Conservation (phyloP, 2,113 vertebrate species). For the Protobothrops mucrosquamatus region DNA sequence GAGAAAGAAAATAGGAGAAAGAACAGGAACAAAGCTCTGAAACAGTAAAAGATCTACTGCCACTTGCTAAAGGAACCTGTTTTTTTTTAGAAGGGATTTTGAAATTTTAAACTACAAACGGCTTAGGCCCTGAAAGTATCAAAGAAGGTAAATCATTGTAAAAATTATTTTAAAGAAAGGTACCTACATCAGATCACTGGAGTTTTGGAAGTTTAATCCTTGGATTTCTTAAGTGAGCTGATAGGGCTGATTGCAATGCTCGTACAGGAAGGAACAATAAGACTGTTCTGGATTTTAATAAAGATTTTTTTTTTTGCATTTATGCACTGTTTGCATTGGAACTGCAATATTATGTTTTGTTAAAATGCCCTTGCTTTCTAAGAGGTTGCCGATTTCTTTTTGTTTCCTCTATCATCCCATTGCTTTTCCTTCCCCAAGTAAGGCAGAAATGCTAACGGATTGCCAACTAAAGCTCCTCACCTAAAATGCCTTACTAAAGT, state of each 20-base stretch:
- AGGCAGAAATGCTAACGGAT: not conserved
- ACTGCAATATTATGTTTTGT: not conserved
- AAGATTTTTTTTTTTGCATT: not conserved
- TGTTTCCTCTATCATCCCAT: not conserved
- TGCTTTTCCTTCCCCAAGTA: not conserved
- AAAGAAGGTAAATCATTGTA: not conserved
- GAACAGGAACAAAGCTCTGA: conserved; percentile 46
- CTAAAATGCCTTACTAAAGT: not conserved
- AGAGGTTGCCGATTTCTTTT: not conserved
- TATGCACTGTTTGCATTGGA: not conserved
- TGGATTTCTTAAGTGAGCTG: not conserved
- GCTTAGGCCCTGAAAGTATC: not conserved
- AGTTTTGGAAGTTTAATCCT: not conserved
- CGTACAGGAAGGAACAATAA: not conserved
- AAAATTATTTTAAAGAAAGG: not conserved
- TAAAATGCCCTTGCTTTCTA: not conserved
- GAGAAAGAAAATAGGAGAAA: not conserved
- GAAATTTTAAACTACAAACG: not conserved
- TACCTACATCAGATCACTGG: not conserved
- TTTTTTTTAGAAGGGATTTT: not conserved
- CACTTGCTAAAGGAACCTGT: conserved; percentile 13
- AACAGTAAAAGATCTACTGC: conserved; percentile 30
- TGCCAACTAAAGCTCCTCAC: not conserved
- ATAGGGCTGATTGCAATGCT: not conserved
- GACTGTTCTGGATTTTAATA: not conserved